Evolutionary conservation across 64 coral and sea anemone genomes (phyloP), one percentile per base, ranked within the genome.

Genomic region (Actinia tenebrosa): DNA sequence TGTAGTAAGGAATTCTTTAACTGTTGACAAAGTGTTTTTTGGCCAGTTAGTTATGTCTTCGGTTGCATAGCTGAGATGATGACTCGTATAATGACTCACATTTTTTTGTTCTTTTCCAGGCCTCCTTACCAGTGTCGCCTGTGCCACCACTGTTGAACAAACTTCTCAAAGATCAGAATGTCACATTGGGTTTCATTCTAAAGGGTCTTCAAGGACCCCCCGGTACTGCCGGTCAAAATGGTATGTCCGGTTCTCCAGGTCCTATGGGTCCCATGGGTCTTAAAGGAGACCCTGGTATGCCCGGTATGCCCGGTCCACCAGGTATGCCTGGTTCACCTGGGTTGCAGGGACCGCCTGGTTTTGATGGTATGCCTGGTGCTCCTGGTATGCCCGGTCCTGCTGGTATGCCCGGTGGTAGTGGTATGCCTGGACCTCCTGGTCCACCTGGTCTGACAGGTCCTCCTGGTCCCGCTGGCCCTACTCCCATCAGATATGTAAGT

Each of bases 401-500:
- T 60, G 97, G 97, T 91, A 89, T 93, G 85, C 93, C 91, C 16
- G 97, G 97, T 54, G 97, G 97, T 80, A 99, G 97, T 71, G 97
- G 97, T 93, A 95, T 95, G 97, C 93, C 93, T 80, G 97, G 97
- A 91, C 83, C 87, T 7, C 97, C 97, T 56, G 97, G 97, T 89
- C 77, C 84, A 59, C 88, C 91, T 58, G 97, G 97, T 86, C 64
- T 95, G 53, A 88, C 88, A 16, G 97, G 97, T 79, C 97, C 93
- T 10, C 93, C 88, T 14, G 97, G 97, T 89, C 53, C 93, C 10
- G 78, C 97, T 60, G 97, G 97, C 17, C 97, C 97, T 64, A 99
- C 97, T 19, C 93, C 97, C 45, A 95, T 99, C 82, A 87, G 97
- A 95, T 99, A 99, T 84, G 97, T 99, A 95, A 99, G 97, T 99